Evolutionary conservation across 2,888 invertebrate species (phyloP).

Genomic region (Diarsia dahlii): DNA sequence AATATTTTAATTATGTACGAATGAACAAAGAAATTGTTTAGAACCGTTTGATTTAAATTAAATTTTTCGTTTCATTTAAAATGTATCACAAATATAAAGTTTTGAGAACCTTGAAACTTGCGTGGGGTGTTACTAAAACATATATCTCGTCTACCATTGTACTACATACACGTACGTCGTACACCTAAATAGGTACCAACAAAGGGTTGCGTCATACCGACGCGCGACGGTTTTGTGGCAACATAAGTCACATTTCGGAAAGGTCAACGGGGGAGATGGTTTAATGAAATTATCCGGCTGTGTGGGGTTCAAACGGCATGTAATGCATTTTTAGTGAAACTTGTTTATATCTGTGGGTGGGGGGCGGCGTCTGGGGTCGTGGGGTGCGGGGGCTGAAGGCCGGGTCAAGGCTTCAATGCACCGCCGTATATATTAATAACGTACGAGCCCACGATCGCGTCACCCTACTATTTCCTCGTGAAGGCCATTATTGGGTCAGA

Average conservation of each 20-base stretch:
- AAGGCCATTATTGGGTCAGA: constrained; percentile 67
- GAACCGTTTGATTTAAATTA: background rate
- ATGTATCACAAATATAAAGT: background rate
- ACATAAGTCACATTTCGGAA: constrained; percentile 53
- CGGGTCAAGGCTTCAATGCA: constrained; percentile 84
- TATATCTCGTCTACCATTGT: constrained; percentile 16
- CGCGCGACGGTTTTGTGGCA: constrained; percentile 36
- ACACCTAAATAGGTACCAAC: constrained; percentile 21
- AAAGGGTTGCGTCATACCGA: constrained; percentile 39
- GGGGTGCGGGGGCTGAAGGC: constrained; percentile 75
- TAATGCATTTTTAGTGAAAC: constrained; percentile 71
- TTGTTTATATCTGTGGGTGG: constrained; percentile 59
- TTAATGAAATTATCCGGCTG: constrained; percentile 64
- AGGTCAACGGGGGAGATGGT: constrained; percentile 51
- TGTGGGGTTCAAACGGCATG: constrained; percentile 60
- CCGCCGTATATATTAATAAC: constrained; percentile 73
- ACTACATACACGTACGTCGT: background rate
- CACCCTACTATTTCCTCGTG: constrained; percentile 73
- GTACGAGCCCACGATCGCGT: constrained; percentile 71
- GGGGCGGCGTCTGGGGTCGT: constrained; percentile 39
- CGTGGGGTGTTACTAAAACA: constrained; percentile 13
- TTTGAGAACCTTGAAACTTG: constrained; percentile 6
- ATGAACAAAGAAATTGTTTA: constrained; percentile 26
- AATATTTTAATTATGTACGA: constrained; percentile 41
- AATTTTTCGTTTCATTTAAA: constrained; percentile 20